phyloP scores from a whole-genome alignment of 2,797 vertebrate species.

The Acipenser ruthenus region DNA sequence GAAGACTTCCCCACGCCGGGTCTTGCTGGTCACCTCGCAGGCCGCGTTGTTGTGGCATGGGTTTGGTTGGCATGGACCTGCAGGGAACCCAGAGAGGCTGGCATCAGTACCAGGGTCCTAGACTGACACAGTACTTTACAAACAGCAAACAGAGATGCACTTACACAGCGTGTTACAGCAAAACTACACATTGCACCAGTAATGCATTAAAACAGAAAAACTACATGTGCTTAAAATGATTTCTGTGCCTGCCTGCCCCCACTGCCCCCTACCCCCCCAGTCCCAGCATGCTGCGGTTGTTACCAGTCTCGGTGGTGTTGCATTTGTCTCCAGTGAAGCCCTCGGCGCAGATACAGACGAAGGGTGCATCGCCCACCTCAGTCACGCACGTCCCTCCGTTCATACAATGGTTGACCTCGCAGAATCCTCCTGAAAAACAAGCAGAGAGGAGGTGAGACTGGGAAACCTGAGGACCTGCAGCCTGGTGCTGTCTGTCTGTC shows the following conservation, averaged over 20 bases:
- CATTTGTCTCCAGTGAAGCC: constrained; percentile 79
- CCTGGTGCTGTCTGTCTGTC: too few relatives aligned
- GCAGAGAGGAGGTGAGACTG: not conserved
- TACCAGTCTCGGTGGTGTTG: constrained; percentile 80
- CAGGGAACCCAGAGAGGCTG: too few relatives aligned
- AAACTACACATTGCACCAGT: too few relatives aligned
- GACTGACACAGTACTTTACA: too few relatives aligned
- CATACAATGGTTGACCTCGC: constrained; percentile 72
- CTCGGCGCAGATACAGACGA: constrained; percentile 81
- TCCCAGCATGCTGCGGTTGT: not conserved
- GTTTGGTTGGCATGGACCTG: constrained; percentile 83
- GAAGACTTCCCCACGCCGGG: constrained; percentile 80
- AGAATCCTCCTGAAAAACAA: constrained; percentile 69
- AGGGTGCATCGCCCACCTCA: constrained; percentile 58
- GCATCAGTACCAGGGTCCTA: too few relatives aligned
- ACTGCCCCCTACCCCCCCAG: too few relatives aligned
- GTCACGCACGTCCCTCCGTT: constrained; percentile 85
- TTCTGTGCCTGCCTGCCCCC: too few relatives aligned
- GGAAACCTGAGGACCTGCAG: not conserved
- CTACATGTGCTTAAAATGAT: too few relatives aligned
- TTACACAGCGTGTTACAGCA: too few relatives aligned
- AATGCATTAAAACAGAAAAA: too few relatives aligned
- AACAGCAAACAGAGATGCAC: too few relatives aligned
- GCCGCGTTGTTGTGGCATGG: constrained; percentile 75
- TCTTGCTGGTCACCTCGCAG: constrained; percentile 57